These are phyloP conservation scores for Trichonephila inaurata DNA, from an alignment of 1,140 invertebrate species.

Conservation along the genomic window DNA sequence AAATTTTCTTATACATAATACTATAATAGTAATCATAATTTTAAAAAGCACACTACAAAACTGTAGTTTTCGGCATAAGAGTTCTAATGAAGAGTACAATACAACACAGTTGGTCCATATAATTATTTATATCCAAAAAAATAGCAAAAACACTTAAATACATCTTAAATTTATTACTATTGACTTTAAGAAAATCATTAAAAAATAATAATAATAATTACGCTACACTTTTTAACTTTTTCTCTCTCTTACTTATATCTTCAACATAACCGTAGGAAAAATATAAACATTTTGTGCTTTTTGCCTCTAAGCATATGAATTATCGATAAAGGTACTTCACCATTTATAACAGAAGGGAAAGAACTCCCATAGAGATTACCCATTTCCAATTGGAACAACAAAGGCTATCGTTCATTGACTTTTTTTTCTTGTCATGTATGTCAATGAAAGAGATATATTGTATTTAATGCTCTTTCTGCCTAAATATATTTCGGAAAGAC, in stretches of 20 bases:
- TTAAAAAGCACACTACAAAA: no score
- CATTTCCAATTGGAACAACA: slow-evolving; percentile 9
- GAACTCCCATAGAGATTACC: slow-evolving; percentile 4
- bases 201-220: background rate
- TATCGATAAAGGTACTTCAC: background rate
- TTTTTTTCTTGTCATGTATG: background rate
- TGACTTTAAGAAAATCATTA: background rate
- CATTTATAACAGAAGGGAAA: background rate
- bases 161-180: no score
- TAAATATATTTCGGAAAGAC: background rate
- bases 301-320: background rate
- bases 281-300: background rate
- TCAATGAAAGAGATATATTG: background rate
- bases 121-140: no score
- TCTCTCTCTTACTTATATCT: background rate
- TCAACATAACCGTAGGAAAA: background rate
- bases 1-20: no score
- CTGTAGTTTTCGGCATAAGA: no score
- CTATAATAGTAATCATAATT: no score
- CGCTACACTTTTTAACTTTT: background rate
- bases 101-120: no score
- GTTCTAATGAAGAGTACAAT: no score
- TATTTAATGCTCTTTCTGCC: background rate
- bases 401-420: background rate
- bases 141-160: no score